Conservation (phyloP, 2,888 invertebrate species). For the Apeira syringaria region DNA sequence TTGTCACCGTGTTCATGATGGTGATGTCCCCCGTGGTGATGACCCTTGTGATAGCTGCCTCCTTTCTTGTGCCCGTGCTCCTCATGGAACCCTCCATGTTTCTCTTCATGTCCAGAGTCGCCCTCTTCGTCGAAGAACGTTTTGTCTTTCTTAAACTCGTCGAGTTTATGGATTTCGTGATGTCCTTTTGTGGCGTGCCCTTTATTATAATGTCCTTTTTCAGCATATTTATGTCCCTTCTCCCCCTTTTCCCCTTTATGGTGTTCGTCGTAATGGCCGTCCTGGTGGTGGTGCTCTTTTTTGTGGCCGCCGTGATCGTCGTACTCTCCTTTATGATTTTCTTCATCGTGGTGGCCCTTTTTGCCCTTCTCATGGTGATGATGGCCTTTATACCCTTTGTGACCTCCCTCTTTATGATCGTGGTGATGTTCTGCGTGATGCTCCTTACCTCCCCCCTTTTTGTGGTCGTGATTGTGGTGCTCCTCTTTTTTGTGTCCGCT, state of each 20-base stretch:
- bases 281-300: constrained; percentile 85
- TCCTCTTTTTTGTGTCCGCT: constrained; percentile 75
- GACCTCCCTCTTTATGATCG: constrained; percentile 87
- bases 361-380: constrained; percentile 87
- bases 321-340: constrained; percentile 85
- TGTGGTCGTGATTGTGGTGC: constrained; percentile 75
- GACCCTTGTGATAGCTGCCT: constrained; percentile 91
- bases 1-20: constrained; percentile 92
- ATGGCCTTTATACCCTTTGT: constrained; percentile 88
- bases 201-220: constrained; percentile 90
- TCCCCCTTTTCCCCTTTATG: constrained; percentile 87
- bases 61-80: constrained; percentile 93
- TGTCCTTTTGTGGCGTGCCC: constrained; percentile 94
- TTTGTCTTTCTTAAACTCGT: constrained; percentile 94
- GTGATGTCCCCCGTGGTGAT: constrained; percentile 89
- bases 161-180: constrained; percentile 92
- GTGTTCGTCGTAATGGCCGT: constrained; percentile 86
- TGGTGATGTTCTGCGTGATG: constrained; percentile 86
- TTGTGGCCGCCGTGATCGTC: constrained; percentile 85
- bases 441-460: constrained; percentile 87
- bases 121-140: constrained; percentile 94
- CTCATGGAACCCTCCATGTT: constrained; percentile 91
- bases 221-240: constrained; percentile 86
- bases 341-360: constrained; percentile 90
- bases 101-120: constrained; percentile 91